These are phyloP conservation scores for Petrocephalus schoutedeni DNA, from an alignment of 2,797 vertebrate genomes.

Conservation along the genomic window DNA sequence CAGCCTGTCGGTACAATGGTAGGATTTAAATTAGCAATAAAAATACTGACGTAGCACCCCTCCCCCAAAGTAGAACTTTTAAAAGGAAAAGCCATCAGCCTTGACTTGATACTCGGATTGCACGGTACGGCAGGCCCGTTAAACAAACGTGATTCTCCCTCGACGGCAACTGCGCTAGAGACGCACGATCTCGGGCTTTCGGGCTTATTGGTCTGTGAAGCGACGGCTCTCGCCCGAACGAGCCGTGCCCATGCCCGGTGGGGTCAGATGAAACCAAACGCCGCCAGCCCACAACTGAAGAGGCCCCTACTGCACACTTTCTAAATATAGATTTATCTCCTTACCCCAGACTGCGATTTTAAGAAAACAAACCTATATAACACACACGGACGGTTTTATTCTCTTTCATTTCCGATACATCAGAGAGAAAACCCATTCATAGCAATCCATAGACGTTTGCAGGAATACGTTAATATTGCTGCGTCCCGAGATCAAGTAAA, in stretches of 20 bases:
- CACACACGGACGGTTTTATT: background rate
- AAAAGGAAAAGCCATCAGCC: background rate
- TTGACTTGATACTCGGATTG: background rate
- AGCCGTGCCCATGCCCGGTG: background rate
- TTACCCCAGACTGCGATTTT: background rate
- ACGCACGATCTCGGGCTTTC: background rate
- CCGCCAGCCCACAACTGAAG: background rate
- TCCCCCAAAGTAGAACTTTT: background rate
- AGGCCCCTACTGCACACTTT: background rate
- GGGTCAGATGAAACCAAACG: background rate
- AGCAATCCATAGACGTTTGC: no score
- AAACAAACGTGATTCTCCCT: background rate
- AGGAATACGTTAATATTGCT: background rate
- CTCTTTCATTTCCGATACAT: background rate
- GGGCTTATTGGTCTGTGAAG: background rate
- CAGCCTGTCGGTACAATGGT: background rate
- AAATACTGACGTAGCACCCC: conserved; percentile 1
- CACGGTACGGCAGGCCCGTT: background rate
- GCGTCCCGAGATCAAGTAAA: background rate
- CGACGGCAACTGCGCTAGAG: background rate
- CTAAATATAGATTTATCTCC: background rate
- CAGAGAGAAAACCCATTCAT: background rate
- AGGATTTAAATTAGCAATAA: conserved; percentile 1
- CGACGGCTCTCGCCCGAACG: background rate
- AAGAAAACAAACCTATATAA: background rate